Conservation (phyloP, 2,113 vertebrate genomes). For the Ranitomeya imitator region DNA sequence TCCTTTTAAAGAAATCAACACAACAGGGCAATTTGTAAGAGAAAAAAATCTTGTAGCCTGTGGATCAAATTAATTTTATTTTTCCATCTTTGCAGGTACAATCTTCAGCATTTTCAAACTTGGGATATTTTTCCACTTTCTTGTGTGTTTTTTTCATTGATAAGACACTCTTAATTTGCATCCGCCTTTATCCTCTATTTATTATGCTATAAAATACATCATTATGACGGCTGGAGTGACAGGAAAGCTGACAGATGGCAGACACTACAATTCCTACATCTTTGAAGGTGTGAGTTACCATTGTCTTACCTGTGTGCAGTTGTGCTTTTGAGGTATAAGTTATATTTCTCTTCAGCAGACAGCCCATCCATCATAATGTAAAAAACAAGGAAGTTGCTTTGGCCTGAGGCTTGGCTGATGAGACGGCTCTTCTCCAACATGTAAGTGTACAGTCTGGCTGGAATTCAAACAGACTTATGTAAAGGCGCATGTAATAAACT, state of each 20-base stretch:
- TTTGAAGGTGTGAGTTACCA: background rate
- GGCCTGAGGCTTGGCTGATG: constrained; percentile 74
- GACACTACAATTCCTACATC: too few species aligned
- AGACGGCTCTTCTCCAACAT: constrained; percentile 92
- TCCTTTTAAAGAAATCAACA: too few species aligned
- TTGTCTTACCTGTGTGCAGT: constrained; percentile 76
- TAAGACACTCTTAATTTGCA: background rate
- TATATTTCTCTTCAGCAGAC: constrained; percentile 82
- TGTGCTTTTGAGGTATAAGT: constrained; percentile 79
- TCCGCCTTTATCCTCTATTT: background rate
- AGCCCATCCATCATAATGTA: constrained; percentile 88
- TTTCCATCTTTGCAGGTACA: too few species aligned
- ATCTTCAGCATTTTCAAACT: too few species aligned
- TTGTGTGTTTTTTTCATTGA: background rate
- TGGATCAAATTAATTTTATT: too few species aligned
- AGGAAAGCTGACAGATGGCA: background rate
- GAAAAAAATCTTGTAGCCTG: too few species aligned
- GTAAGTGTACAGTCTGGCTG: constrained; percentile 82
- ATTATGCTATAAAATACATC: background rate
- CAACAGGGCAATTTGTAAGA: too few species aligned
- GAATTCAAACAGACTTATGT: constrained; percentile 59
- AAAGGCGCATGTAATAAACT: background rate
- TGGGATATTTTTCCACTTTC: background rate
- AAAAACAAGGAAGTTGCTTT: constrained; percentile 89
- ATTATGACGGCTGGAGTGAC: background rate